Evolutionary conservation across 2,797 vertebrate genomes (phyloP).

Genomic region (Meriones psammophilus): DNA sequence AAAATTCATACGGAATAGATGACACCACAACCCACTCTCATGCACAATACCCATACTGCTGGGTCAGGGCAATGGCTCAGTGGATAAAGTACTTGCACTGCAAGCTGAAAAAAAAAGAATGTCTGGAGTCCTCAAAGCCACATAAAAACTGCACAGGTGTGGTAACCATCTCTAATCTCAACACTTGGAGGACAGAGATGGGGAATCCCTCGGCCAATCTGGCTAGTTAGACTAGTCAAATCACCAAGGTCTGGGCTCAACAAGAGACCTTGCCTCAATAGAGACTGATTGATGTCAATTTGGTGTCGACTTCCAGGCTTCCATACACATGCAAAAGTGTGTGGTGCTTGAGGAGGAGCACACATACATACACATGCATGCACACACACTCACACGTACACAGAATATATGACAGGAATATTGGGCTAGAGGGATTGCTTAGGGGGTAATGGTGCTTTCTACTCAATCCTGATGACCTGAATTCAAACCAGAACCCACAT

Average conservation of each 20-base stretch:
- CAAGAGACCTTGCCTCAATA: background rate
- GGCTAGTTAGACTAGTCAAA: background rate
- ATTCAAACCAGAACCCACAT: background rate
- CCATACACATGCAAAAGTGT: background rate
- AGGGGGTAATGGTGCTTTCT: background rate
- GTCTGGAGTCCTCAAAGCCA: background rate
- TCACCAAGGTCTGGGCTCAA: background rate
- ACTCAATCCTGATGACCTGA: background rate
- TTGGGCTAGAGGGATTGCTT: background rate
- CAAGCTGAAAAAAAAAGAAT: too few relatives aligned
- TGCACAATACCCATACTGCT: background rate
- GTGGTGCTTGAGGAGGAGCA: too few relatives aligned
- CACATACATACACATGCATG: fast-evolving
- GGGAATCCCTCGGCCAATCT: background rate
- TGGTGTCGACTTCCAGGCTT: background rate
- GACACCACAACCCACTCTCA: too few relatives aligned
- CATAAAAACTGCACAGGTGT: background rate
- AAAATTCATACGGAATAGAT: background rate
- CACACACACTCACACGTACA: background rate
- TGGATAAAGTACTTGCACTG: background rate
- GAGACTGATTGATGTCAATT: background rate
- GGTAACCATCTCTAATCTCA: background rate
- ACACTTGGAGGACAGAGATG: background rate
- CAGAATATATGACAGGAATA: background rate
- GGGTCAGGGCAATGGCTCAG: background rate